A percentile compares a stretch with the other conserved stretches of the same genome.
These are phyloP conservation scores for Drosophila prosaltans DNA, from an alignment of 1,140 invertebrate genomes.

Conservation along the genomic window DNA sequence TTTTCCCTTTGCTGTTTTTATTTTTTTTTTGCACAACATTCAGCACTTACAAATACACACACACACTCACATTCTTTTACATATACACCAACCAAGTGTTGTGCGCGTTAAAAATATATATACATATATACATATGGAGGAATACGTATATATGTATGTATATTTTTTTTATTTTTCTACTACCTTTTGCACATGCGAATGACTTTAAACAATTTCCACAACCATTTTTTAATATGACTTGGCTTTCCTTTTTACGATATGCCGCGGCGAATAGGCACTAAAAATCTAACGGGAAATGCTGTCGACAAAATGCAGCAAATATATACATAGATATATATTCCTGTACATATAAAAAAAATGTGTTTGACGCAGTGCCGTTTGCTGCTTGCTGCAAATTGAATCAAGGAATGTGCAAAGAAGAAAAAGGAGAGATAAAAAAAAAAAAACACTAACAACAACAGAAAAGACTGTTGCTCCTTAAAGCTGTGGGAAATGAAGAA, in stretches of 20 bases:
- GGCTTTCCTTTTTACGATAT: slow-evolving; percentile 26
- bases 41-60: slow-evolving; percentile 27
- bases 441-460: background rate
- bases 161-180: slow-evolving; percentile 36
- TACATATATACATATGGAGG: background rate
- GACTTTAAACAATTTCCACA: slow-evolving; percentile 64
- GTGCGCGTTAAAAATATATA: slow-evolving; percentile 36
- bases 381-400: slow-evolving; percentile 44
- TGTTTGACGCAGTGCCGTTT: slow-evolving; percentile 45
- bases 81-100: slow-evolving; percentile 27
- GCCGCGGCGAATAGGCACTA: slow-evolving; percentile 49
- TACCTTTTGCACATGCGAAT: slow-evolving; percentile 54
- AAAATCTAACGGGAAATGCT: slow-evolving; percentile 47
- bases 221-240: slow-evolving; percentile 32
- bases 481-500: slow-evolving; percentile 21
- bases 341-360: slow-evolving; percentile 36
- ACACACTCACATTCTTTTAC: background rate
- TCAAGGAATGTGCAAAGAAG: slow-evolving; percentile 21
- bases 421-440: background rate
- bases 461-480: slow-evolving; percentile 26
- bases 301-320: slow-evolving; percentile 46
- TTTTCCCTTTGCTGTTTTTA: background rate
- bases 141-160: background rate
- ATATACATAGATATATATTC: background rate
- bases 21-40: slow-evolving; percentile 26